Conservation (phyloP, 1,140 invertebrate species). For the Drosophila sturtevanti region DNA sequence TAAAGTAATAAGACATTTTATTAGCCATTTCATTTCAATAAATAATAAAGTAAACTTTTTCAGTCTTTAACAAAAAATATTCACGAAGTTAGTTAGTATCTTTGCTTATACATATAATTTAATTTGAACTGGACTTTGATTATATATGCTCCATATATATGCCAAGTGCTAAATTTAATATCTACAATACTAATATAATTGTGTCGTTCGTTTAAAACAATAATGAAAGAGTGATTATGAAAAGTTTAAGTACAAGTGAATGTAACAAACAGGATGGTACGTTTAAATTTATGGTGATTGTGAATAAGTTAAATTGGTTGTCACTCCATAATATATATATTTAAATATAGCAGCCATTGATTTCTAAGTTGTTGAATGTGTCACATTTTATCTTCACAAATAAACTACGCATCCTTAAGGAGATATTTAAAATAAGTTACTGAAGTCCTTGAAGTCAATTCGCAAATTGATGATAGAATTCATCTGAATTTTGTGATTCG, state of each 20-base stretch:
- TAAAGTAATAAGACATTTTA: slow-evolving; percentile 15
- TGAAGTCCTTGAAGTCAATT: slow-evolving; percentile 3
- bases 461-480: not conserved
- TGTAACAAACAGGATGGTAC: no score
- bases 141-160: not conserved
- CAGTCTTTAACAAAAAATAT: slow-evolving; percentile 20
- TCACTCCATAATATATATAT: not conserved
- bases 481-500: not conserved
- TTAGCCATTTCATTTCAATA: slow-evolving; percentile 16
- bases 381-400: not conserved
- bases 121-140: slow-evolving; percentile 6
- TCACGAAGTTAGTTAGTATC: not conserved
- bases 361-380: not conserved
- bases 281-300: not conserved
- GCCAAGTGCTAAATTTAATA: not conserved
- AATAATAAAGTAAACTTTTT: slow-evolving; percentile 21
- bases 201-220: not conserved
- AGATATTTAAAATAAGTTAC: not conserved
- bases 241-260: not conserved
- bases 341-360: not conserved
- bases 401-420: not conserved
- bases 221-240: not conserved
- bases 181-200: slow-evolving; percentile 6
- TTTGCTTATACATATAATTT: slow-evolving; percentile 2
- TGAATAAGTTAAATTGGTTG: not conserved